phyloP scores from a whole-genome alignment of 2,797 vertebrate species.

The Myripristis jacobus region DNA sequence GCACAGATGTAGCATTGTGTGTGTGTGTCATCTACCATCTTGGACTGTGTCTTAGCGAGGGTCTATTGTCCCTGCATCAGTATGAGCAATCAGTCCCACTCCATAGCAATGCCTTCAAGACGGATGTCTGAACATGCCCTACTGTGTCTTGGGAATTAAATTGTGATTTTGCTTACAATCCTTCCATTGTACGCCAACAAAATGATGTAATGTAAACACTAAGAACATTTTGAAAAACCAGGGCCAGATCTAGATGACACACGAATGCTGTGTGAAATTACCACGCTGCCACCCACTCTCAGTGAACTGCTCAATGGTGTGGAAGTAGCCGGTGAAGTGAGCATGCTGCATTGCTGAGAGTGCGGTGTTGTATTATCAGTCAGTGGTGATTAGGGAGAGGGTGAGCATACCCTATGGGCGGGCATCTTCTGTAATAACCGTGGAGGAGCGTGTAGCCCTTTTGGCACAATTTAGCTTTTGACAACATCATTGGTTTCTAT shows the following conservation, averaged over 20 bases:
- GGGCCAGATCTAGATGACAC: not conserved
- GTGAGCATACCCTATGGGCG: slow-evolving; percentile 40
- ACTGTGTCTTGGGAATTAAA: too few species aligned
- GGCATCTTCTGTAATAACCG: slow-evolving; percentile 38
- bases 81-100: too few species aligned
- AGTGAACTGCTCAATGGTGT: slow-evolving; percentile 8
- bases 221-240: not conserved
- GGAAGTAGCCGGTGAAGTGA: slow-evolving; percentile 32
- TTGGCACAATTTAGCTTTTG: slow-evolving; percentile 57
- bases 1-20: slow-evolving; percentile 4
- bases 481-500: slow-evolving; percentile 40
- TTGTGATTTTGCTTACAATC: too few species aligned
- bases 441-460: slow-evolving; percentile 28
- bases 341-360: slow-evolving; percentile 35
- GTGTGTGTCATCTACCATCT: not conserved
- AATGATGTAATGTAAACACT: not conserved
- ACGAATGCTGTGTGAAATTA: not conserved
- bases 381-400: slow-evolving; percentile 58
- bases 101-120: too few species aligned
- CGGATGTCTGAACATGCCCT: too few species aligned
- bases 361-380: slow-evolving; percentile 50
- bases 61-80: too few species aligned
- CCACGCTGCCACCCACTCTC: slow-evolving; percentile 16
- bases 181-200: not conserved
- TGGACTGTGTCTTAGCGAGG: not conserved